phyloP scores from a whole-genome alignment of 2,797 vertebrate species.

The Silurus lanzhouensis region DNA sequence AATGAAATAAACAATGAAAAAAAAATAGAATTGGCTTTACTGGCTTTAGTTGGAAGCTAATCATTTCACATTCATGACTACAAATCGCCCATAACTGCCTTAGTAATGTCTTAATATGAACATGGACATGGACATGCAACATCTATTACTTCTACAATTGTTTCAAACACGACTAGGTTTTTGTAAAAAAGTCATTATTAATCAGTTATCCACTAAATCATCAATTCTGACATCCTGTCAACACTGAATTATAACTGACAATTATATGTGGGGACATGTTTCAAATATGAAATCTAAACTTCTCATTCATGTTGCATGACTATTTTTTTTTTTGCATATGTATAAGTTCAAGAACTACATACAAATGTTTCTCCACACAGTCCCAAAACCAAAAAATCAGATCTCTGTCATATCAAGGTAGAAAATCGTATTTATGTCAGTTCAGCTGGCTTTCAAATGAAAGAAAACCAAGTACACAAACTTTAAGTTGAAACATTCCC shows the following conservation, averaged over 20 bases:
- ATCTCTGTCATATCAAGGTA: background rate
- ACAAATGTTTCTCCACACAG: background rate
- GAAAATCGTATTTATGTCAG: background rate
- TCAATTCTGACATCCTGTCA: background rate
- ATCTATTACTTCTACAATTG: background rate
- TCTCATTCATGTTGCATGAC: background rate
- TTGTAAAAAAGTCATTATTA: background rate
- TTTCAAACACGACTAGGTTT: background rate
- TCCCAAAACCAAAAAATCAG: too few relatives aligned
- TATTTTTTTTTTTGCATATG: background rate
- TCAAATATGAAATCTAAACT: background rate
- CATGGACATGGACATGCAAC: background rate
- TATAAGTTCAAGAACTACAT: background rate
- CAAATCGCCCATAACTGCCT: background rate
- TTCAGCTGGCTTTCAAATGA: background rate
- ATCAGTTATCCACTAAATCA: background rate
- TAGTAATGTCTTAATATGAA: background rate
- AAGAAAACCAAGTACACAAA: background rate
- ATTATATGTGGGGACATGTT: background rate
- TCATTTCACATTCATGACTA: background rate
- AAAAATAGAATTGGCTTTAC: background rate
- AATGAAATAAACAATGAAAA: background rate
- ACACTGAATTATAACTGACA: background rate
- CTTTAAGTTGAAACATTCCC: background rate
- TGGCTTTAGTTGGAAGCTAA: background rate